These are phyloP conservation scores for Dysmachus trigonus DNA, from an alignment of 2,888 invertebrate species.

Conservation along the genomic window DNA sequence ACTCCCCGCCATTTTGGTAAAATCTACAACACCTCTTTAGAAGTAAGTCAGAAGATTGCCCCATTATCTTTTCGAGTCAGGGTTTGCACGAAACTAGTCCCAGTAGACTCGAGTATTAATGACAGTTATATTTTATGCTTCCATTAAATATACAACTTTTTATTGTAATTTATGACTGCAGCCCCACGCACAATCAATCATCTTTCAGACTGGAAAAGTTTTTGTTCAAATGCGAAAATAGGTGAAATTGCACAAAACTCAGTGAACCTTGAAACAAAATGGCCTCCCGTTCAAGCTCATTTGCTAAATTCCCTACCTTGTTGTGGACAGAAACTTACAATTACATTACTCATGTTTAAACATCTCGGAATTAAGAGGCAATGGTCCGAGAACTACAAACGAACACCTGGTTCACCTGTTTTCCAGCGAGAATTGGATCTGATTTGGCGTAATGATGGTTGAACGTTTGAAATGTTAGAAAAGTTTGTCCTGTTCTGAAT, in stretches of 20 bases:
- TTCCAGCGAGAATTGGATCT: not conserved
- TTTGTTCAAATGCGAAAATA: not conserved
- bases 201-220: not conserved
- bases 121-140: not conserved
- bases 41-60: not conserved
- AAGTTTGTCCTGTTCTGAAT: not conserved
- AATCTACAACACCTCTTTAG: constrained; percentile 3
- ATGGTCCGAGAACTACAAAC: not conserved
- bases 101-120: not conserved
- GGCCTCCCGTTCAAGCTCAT: constrained; percentile 7
- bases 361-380: not conserved
- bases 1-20: not conserved
- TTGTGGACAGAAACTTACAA: constrained; percentile 28
- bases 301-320: not conserved
- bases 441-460: not conserved
- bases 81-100: not conserved
- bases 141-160: constrained; percentile 26
- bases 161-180: constrained; percentile 15
- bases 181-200: not conserved
- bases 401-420: not conserved
- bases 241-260: not conserved
- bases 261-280: constrained; percentile 13
- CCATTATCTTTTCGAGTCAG: not conserved
- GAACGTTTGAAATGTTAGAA: not conserved
- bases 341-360: constrained; percentile 27